Conservation (phyloP, 92 coral and sea anemone genomes). For the Montipora capitata region DNA sequence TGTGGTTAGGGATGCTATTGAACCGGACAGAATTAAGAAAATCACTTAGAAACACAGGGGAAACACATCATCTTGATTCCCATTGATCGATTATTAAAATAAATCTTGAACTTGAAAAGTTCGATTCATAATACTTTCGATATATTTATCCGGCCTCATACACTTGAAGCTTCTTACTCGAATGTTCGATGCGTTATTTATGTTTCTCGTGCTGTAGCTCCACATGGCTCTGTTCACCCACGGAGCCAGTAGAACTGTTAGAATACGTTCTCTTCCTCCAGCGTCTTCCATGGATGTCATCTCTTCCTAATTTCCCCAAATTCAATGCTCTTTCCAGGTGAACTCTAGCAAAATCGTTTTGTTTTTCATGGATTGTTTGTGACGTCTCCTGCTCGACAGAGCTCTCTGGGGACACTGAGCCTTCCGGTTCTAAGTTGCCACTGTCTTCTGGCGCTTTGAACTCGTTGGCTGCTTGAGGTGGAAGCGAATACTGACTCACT, state of each 20-base stretch:
- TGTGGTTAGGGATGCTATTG: not conserved
- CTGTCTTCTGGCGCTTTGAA: conserved; percentile 21
- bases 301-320: conserved; percentile 70
- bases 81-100: too few relatives aligned
- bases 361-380: conserved; percentile 33
- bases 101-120: not conserved
- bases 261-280: conserved; percentile 83
- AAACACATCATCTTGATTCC: too few relatives aligned
- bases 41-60: not conserved
- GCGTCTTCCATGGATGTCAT: conserved; percentile 76
- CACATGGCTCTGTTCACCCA: conserved; percentile 34
- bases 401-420: not conserved
- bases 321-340: conserved; percentile 89
- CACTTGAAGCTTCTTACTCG: too few relatives aligned
- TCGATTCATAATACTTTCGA: not conserved
- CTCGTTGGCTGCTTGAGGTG: conserved; percentile 62
- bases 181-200: not conserved
- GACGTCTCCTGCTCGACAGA: conserved; percentile 10
- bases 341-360: conserved; percentile 84
- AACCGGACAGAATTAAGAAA: not conserved
- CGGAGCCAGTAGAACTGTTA: conserved; percentile 55
- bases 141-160: too few relatives aligned
- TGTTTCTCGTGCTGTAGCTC: not conserved
- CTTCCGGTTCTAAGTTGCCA: not conserved
- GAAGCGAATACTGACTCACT: conserved; percentile 78